A percentile compares a stretch with the other conserved stretches of the same genome.
Evolutionary conservation across 2,113 vertebrate genomes (phyloP).

Genomic region (Crocuta crocuta): DNA sequence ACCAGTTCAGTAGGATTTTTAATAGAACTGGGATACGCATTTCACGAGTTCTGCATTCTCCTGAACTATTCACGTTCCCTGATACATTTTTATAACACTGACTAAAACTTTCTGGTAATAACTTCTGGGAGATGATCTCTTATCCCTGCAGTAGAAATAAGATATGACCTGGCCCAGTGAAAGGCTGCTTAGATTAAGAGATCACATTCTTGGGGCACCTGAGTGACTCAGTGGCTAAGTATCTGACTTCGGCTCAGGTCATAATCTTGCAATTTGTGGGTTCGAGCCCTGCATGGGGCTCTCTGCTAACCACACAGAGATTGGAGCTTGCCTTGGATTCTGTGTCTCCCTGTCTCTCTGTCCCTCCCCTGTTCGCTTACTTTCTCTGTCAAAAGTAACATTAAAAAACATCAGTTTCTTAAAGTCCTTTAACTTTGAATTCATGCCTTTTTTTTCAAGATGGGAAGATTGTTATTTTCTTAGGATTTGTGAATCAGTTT

Average conservation of each 20-base stretch:
- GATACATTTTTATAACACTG: background rate
- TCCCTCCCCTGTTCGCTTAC: too few relatives aligned
- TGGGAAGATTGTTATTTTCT: background rate
- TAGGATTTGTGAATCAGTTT: background rate
- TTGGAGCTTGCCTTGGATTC: too few relatives aligned
- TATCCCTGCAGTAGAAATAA: background rate
- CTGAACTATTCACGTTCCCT: background rate
- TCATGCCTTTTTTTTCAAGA: background rate
- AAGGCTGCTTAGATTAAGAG: background rate
- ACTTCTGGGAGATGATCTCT: background rate
- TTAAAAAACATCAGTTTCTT: background rate
- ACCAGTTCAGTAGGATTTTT: background rate
- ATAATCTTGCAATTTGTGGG: too few relatives aligned
- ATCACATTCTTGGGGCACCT: background rate
- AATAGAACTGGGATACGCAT: background rate
- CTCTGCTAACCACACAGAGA: too few relatives aligned
- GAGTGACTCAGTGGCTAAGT: too few relatives aligned
- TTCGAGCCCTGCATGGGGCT: too few relatives aligned
- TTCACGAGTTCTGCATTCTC: background rate
- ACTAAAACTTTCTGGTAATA: background rate
- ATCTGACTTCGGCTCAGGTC: too few relatives aligned
- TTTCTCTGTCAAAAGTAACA: too few relatives aligned
- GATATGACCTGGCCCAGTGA: background rate
- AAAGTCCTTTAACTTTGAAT: background rate
- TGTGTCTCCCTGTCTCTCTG: too few relatives aligned